phyloP scores from a whole-genome alignment of 1,140 invertebrate species.

The Aphaenogaster ashmeadi region DNA sequence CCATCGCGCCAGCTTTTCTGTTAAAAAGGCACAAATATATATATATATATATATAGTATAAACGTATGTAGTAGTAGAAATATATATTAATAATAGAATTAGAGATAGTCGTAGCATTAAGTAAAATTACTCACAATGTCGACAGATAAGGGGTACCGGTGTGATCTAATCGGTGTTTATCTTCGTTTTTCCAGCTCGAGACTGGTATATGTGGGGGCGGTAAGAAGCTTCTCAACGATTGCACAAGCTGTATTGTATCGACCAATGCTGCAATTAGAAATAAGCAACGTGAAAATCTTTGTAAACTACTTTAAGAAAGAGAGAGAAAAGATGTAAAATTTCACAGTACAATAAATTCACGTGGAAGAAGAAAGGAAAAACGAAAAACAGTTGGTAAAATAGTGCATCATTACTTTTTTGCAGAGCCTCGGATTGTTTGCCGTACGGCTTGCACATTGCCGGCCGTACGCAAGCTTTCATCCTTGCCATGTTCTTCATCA shows the following conservation, averaged over 20 bases:
- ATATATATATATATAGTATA: no score
- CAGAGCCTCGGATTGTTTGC: conserved; percentile 94
- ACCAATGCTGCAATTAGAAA: conserved; percentile 90
- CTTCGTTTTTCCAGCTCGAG: conserved; percentile 95
- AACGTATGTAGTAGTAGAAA: background rate
- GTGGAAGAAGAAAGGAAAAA: background rate
- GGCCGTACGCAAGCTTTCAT: conserved; percentile 95
- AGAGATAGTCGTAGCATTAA: background rate
- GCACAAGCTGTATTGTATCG: conserved; percentile 94
- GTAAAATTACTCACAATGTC: conserved; percentile 80
- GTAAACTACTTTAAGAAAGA: background rate
- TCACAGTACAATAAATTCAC: background rate
- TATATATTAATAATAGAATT: conserved; percentile 6
- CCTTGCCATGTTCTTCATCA: conserved; percentile 94
- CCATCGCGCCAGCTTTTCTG: conserved; percentile 81
- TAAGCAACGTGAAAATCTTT: conserved; percentile 49
- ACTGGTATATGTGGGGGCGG: conserved; percentile 95
- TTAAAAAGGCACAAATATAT: conserved; percentile 51
- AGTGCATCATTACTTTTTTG: conserved; percentile 91
- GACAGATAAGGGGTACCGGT: conserved; percentile 82
- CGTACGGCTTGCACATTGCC: conserved; percentile 95
- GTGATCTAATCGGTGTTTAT: conserved; percentile 90
- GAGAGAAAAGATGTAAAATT: conserved; percentile 12
- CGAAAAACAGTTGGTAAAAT: conserved; percentile 5
- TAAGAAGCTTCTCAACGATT: conserved; percentile 93